A percentile compares a stretch with the other conserved stretches of the same genome.
Conservation (phyloP, 2,113 vertebrate genomes). For the Neotragus moschatus region DNA sequence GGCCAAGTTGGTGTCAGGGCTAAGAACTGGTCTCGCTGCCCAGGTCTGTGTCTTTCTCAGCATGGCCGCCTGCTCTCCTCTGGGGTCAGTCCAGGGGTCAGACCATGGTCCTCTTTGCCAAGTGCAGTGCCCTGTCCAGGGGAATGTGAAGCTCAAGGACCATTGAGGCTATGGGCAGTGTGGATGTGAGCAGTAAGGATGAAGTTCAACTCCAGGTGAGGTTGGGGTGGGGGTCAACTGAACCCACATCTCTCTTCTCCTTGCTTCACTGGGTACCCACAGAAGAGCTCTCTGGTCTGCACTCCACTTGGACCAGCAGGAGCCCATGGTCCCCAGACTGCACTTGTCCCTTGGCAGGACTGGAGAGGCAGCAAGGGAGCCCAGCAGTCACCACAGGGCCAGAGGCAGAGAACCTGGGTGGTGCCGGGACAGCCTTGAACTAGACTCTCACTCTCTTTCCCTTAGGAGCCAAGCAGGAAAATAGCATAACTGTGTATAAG, state of each 20-base stretch:
- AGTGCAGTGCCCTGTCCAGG: not conserved
- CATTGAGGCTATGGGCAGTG: rapidly evolving
- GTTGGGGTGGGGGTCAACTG: rapidly evolving
- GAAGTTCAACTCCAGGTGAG: not conserved
- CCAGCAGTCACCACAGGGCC: not conserved
- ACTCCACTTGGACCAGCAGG: not conserved
- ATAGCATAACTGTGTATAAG: not conserved
- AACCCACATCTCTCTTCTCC: not conserved
- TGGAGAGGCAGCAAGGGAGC: not conserved
- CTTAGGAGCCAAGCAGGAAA: not conserved
- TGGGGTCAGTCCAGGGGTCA: rapidly evolving
- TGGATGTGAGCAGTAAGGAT: not conserved
- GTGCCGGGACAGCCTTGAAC: not conserved
- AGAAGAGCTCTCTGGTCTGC: not conserved
- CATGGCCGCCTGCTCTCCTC: rapidly evolving
- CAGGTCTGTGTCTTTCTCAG: not conserved
- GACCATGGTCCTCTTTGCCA: rapidly evolving
- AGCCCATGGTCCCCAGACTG: rapidly evolving
- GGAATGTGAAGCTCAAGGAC: not conserved
- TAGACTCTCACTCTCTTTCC: not conserved
- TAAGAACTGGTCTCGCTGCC: not conserved
- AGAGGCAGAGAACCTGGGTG: not conserved
- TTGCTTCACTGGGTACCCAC: not conserved
- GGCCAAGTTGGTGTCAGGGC: too few relatives aligned
- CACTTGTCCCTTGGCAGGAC: not conserved